These are phyloP conservation scores for Siderastrea radians DNA, from an alignment of 92 coral and sea anemone genomes.

Conservation along the genomic window DNA sequence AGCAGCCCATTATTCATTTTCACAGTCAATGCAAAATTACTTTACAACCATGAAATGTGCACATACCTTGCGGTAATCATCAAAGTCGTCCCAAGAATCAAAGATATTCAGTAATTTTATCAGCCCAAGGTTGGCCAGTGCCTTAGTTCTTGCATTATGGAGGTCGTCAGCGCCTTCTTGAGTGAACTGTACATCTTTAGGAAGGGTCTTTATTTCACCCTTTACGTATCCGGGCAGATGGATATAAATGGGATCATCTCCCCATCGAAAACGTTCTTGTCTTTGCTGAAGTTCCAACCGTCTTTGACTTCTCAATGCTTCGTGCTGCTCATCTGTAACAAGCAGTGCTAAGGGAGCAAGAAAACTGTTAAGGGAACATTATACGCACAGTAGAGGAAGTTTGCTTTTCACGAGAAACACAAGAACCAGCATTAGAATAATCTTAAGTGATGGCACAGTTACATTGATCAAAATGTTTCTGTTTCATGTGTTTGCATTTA, in stretches of 20 bases:
- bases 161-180: conserved; percentile 71
- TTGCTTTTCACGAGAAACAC: not conserved
- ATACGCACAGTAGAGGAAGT: not conserved
- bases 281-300: conserved; percentile 72
- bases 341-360: conserved; percentile 12
- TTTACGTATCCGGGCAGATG: conserved; percentile 77
- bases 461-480: too few relatives aligned
- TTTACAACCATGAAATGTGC: not conserved
- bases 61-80: conserved; percentile 60
- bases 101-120: conserved; percentile 53
- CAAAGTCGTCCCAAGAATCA: conserved; percentile 82
- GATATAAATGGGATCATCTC: conserved; percentile 40
- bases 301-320: conserved; percentile 71
- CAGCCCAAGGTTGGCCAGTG: conserved; percentile 66
- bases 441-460: not conserved
- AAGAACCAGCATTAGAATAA: not conserved
- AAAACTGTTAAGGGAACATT: not conserved
- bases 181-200: conserved; percentile 76
- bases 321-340: conserved; percentile 68
- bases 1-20: too few relatives aligned
- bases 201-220: conserved; percentile 43
- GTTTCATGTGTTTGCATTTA: too few relatives aligned
- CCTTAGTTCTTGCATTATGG: conserved; percentile 59
- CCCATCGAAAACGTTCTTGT: conserved; percentile 74
- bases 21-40: not conserved